Conservation (phyloP, 2,113 vertebrate genomes). For the Antigone vipio region DNA sequence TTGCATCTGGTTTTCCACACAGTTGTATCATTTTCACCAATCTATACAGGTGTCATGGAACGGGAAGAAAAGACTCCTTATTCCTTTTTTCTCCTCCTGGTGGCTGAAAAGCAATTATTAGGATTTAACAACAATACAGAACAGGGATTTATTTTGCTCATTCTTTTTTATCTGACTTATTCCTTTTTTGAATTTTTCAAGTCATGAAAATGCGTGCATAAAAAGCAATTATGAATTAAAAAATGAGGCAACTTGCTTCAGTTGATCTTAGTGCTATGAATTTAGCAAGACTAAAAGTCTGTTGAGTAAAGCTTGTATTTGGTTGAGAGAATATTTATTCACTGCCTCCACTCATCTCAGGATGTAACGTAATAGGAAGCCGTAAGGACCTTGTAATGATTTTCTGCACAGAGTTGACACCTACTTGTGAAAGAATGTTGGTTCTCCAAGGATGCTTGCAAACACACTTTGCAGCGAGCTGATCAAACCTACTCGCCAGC, state of each 20-base stretch:
- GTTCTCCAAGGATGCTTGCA: rapidly evolving
- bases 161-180: not conserved
- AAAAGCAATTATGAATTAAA: not conserved
- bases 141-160: not conserved
- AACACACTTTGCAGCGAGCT: rapidly evolving
- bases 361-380: not conserved
- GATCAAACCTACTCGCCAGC: not conserved
- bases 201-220: not conserved
- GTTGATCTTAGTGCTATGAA: not conserved
- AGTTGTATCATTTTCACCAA: not conserved
- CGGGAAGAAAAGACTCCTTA: not conserved
- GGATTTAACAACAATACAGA: not conserved
- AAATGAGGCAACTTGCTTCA: not conserved
- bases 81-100: not conserved
- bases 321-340: not conserved
- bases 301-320: not conserved
- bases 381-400: not conserved
- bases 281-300: not conserved
- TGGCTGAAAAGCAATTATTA: not conserved
- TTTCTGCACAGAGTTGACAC: not conserved
- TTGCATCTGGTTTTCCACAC: not conserved
- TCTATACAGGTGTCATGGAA: not conserved
- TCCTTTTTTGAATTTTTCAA: not conserved
- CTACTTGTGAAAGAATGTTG: not conserved
- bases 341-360: not conserved